A percentile compares a stretch with the other conserved stretches of the same genome.
These are phyloP conservation scores for Microtus pennsylvanicus DNA, from an alignment of 2,113 vertebrate genomes.

Conservation along the genomic window DNA sequence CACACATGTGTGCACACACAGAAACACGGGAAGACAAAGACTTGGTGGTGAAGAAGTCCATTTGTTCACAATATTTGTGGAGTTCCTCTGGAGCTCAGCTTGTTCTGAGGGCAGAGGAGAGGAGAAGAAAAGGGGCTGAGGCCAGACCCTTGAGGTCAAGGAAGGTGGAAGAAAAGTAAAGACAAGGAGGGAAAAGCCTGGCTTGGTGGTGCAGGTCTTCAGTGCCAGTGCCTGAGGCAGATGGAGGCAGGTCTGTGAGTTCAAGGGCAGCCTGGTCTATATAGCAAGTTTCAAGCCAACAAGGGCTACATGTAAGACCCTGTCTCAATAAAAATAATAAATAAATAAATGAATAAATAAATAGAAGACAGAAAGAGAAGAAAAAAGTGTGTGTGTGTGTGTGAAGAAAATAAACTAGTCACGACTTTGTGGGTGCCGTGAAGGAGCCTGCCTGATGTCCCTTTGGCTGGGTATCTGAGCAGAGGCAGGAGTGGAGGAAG, in stretches of 20 bases:
- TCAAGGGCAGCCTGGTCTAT: background rate
- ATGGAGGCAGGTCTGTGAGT: background rate
- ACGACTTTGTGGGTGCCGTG: background rate
- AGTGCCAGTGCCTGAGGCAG: background rate
- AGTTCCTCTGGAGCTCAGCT: background rate
- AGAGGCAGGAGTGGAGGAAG: background rate
- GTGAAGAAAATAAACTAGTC: background rate
- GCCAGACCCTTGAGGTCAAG: background rate
- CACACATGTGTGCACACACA: background rate
- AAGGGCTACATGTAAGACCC: background rate
- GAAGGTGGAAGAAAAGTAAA: background rate
- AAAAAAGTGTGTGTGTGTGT: background rate
- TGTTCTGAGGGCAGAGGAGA: background rate
- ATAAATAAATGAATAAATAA: background rate
- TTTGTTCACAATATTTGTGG: background rate
- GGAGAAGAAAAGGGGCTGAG: background rate
- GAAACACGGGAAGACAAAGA: background rate
- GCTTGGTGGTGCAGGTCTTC: background rate
- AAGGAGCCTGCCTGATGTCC: background rate
- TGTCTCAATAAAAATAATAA: background rate
- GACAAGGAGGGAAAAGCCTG: background rate
- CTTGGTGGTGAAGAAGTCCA: background rate
- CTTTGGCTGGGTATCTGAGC: background rate
- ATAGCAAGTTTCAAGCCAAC: background rate
- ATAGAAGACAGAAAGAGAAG: background rate